Percentiles rank a stretch among this genome's conserved stretches.
These are phyloP conservation scores for Penaeus indicus DNA, from an alignment of 1,140 invertebrate genomes.

Conservation along the genomic window DNA sequence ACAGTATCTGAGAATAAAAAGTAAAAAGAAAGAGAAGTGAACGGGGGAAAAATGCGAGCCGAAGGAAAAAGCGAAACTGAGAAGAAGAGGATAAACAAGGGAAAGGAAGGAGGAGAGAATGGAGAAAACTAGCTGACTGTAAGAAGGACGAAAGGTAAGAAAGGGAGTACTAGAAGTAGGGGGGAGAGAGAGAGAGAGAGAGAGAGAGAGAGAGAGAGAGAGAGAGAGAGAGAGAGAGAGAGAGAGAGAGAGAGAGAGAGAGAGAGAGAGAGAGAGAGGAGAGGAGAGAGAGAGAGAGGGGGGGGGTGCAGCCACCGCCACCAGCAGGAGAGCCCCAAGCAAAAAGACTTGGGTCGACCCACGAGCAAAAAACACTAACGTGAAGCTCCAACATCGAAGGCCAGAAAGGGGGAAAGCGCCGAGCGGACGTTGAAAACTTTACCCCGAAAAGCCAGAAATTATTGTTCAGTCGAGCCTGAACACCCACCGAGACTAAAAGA, in stretches of 20 bases:
- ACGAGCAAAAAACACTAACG: conserved; percentile 54
- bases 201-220: conserved; percentile 22
- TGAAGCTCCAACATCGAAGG: conserved; percentile 54
- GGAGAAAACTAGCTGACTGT: no score
- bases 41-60: neutral
- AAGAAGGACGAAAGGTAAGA: no score
- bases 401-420: conserved; percentile 45
- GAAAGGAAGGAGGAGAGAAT: neutral
- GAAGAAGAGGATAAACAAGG: neutral
- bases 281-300: neutral
- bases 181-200: neutral
- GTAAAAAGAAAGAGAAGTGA: conserved; percentile 6
- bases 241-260: conserved; percentile 1
- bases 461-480: conserved; percentile 59
- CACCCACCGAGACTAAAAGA: conserved; percentile 4
- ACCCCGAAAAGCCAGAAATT: conserved; percentile 58
- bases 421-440: conserved; percentile 55
- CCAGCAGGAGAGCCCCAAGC: neutral
- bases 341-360: conserved; percentile 27
- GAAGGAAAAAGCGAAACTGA: conserved; percentile 1
- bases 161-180: no score
- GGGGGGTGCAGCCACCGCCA: neutral
- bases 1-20: neutral
- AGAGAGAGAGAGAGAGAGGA: conserved; percentile 13
- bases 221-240: conserved; percentile 20